Evolutionary conservation across 2,113 vertebrate species (phyloP), one percentile per base, ranked within the genome.

Genomic region (Hippocampus mohnikei): DNA sequence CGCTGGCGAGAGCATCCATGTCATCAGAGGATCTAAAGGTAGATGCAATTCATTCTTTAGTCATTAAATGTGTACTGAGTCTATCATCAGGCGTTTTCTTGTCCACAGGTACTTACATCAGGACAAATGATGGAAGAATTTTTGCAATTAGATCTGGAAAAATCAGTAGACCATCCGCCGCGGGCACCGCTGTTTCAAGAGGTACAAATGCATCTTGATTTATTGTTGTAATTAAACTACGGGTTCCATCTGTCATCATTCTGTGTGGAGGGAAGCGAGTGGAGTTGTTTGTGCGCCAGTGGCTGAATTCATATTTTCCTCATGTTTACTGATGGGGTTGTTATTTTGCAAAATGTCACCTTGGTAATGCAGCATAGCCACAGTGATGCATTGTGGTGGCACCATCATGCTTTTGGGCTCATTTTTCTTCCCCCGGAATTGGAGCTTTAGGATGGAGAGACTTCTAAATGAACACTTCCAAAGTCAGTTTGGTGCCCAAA

Each of bases 1-100:
- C 70, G 97, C 96, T 74, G 97, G 97, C 0, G 97, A 99, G 88
- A 98, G 95, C 82, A 97, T 99, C 83, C 97, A 98, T 66, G 93
- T 99, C 64, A 99, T 99, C 81, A 93, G 94, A 81, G 97, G 97
- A 78, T 98, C 95, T 0, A 98, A 98, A 95, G 97, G 97, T 98
- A 87, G 81, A 60, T 67, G 8, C 23, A 16, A 11, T 20, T 33
- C 2, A 55, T 33, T 50, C 10, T 67, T 15, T 71, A 20, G 42
- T 16, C 21, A 20, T 33, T 8, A 66, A 8, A 37, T 65, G n/a
- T 66, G 5, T 46, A 25, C 20, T 0, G 1, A 42, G 67, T 50
- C 1, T 21, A 16, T 83, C 29, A 64, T 18, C 41, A 33, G 10
- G n/a, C 37, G 42, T 65, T 60, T 71, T 83, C 44, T 79, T 53